These are phyloP conservation scores for Cavia porcellus DNA, from an alignment of 2,113 vertebrate genomes.

Conservation along the genomic window DNA sequence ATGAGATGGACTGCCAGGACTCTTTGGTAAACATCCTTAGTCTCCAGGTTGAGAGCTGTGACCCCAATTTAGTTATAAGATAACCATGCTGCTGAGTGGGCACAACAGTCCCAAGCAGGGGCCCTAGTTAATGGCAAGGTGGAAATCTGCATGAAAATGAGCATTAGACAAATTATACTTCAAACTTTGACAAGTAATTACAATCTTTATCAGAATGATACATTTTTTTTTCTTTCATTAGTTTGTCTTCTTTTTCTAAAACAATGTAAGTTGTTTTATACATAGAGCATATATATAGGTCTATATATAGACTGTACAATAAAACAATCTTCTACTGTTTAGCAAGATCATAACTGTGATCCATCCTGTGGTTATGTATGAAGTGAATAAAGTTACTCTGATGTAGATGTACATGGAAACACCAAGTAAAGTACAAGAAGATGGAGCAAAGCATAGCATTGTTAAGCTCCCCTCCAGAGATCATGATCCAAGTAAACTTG, in stretches of 20 bases:
- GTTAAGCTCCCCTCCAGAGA: background rate
- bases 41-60: slow-evolving; percentile 36
- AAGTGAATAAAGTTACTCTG: background rate
- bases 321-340: background rate
- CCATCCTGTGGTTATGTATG: background rate
- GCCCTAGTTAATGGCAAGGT: background rate
- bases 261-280: too few species aligned
- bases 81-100: background rate
- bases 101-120: background rate
- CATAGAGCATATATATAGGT: too few species aligned
- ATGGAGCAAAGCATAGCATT: background rate
- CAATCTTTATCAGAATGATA: background rate
- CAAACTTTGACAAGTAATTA: background rate
- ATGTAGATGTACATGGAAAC: background rate
- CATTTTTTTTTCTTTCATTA: background rate
- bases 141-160: background rate
- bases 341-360: background rate
- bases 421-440: background rate
- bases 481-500: background rate
- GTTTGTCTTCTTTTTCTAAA: background rate
- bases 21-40: slow-evolving; percentile 16
- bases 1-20: background rate
- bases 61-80: slow-evolving; percentile 28
- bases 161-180: background rate
- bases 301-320: background rate